Evolutionary conservation across 2,888 invertebrate genomes (phyloP).

Genomic region (Trissolcus brochymenae): DNA sequence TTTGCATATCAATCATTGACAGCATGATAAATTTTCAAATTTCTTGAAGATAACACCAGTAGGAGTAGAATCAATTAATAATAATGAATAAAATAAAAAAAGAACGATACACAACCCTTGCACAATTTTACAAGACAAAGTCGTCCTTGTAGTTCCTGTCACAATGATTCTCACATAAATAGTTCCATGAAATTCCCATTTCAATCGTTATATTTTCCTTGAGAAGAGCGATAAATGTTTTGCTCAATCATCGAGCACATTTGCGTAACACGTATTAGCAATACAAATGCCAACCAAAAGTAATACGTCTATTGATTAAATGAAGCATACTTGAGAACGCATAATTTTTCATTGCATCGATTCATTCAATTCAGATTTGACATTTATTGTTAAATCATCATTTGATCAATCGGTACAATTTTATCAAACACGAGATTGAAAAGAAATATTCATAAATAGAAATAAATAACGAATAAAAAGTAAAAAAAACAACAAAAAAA

Average conservation of each 20-base stretch:
- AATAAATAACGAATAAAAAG: too few relatives aligned
- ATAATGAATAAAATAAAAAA: background rate
- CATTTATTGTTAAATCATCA: background rate
- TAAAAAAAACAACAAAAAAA: too few relatives aligned
- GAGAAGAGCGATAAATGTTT: constrained; percentile 44
- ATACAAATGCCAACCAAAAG: constrained; percentile 41
- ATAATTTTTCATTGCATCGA: background rate
- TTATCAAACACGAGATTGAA: background rate
- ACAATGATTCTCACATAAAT: constrained; percentile 18
- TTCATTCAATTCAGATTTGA: constrained; percentile 1
- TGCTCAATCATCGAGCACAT: constrained; percentile 51
- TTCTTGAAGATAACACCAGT: too few relatives aligned
- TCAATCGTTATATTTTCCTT: constrained; percentile 39
- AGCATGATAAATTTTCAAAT: too few relatives aligned
- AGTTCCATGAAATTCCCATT: constrained; percentile 28
- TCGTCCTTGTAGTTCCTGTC: constrained; percentile 29
- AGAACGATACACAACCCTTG: background rate
- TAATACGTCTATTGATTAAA: constrained; percentile 19
- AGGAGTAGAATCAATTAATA: background rate
- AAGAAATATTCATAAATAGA: background rate
- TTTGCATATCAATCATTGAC: too few relatives aligned
- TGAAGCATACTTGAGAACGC: background rate
- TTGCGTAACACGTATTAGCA: constrained; percentile 51
- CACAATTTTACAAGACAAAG: constrained; percentile 10
- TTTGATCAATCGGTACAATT: background rate